Conservation (phyloP, 37 sponge, comb jelly and placozoan genomes). For the Petrosia ficiformis region DNA sequence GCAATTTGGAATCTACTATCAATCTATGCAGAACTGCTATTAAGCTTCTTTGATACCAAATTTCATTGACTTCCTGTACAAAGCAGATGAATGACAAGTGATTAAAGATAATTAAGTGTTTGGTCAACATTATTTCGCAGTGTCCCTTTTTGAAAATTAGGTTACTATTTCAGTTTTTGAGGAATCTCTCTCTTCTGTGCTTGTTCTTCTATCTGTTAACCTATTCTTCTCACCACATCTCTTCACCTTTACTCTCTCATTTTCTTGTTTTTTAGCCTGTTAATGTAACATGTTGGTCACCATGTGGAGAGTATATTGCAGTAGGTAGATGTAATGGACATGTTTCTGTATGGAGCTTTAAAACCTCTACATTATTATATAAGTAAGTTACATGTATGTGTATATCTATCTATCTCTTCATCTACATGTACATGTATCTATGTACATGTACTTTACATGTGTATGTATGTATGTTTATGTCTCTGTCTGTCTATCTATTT, state of each 20-base stretch:
- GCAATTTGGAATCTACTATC: too few relatives aligned
- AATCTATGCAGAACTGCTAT: too few relatives aligned
- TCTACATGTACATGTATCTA: neutral
- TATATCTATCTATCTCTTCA: neutral
- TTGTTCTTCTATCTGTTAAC: too few relatives aligned
- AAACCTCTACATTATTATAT: neutral
- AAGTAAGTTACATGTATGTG: neutral
- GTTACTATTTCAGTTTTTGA: too few relatives aligned
- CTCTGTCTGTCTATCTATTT: neutral
- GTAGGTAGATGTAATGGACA: slow-evolving; percentile 47
- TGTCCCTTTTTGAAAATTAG: too few relatives aligned
- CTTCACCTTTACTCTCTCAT: neutral
- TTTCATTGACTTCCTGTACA: too few relatives aligned
- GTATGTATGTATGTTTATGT: neutral
- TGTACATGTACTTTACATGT: neutral
- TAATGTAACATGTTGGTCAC: slow-evolving; percentile 63
- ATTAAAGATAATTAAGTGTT: too few relatives aligned
- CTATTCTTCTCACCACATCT: too few relatives aligned
- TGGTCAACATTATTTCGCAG: too few relatives aligned
- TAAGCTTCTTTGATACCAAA: too few relatives aligned
- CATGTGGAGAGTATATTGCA: slow-evolving; percentile 44
- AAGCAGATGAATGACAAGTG: too few relatives aligned
- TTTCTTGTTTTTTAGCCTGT: slow-evolving; percentile 25
- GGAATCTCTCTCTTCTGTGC: too few relatives aligned
- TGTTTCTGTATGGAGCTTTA: slow-evolving; percentile 37